Evolutionary conservation across 2,113 vertebrate species (phyloP), one percentile per base, ranked within the genome.

Genomic region (Myotis lucifugus): DNA sequence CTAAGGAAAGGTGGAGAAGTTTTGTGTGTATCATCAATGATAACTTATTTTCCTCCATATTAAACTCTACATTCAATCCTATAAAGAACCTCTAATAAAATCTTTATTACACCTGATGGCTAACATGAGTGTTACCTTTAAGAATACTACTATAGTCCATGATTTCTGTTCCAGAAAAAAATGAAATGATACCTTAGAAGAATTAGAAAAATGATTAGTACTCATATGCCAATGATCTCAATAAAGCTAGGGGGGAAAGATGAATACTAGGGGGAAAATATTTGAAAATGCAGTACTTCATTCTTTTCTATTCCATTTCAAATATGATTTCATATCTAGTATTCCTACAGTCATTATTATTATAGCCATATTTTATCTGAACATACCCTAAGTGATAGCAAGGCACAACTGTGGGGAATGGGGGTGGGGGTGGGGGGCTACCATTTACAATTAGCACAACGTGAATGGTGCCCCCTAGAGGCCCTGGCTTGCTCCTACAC

Each of bases 11-110:
- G 3, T 37, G 91, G 91, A 76, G 82, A 70, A 19, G 12, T 34
- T 85, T 81, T 92, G 46, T 83, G 5, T 77, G 94, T 85, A 85
- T 93, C 94, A 70, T 88, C 69, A 91, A n/a, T 69, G 37, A 59
- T 69, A 95, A 78, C n/a, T 91, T 91, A 81, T 81, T 94, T 88
- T 93, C 94, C 40, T 96, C 72, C 95, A 54, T 95, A 90, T 77
- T 95, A 76, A 96, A 83, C 90, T 87, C n/a, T 82, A 91, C 85
- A 66, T 93, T 91, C 94, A 87, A 94, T 85, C 32, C 40, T 59
- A 42, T 84, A 85, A 86, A 92, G 42, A 86, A 56, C 25, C 87
- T 59, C 64, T 67, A 92, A 88, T 61, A 54, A 73, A 91, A 90
- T 87, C 72, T 89, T 73, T n/a, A 32, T 29, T 59, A 42, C 25